phyloP scores from a whole-genome alignment of 2,888 invertebrate species.

The Matsumyia berberina region DNA sequence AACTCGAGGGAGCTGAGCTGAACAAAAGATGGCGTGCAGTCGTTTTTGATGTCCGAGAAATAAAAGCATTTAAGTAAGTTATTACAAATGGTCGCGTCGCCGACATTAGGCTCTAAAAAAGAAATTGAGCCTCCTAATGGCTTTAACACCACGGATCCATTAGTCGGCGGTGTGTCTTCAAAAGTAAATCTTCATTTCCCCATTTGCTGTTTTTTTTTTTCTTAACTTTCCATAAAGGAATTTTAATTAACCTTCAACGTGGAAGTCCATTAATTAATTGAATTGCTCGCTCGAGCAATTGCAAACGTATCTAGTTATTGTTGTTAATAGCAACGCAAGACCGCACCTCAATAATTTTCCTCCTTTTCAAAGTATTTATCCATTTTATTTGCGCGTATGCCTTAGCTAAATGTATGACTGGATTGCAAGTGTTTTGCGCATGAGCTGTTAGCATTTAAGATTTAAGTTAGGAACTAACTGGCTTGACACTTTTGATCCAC shows the following conservation, averaged over 20 bases:
- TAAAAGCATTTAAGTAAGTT: too few species aligned
- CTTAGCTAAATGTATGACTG: background rate
- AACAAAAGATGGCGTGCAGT: too few species aligned
- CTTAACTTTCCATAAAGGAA: slow-evolving; percentile 62
- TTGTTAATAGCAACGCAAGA: slow-evolving; percentile 63
- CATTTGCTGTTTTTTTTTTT: slow-evolving; percentile 22
- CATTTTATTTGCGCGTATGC: slow-evolving; percentile 2
- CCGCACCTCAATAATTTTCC: slow-evolving; percentile 55
- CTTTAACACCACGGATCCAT: too few species aligned
- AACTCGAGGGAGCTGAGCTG: too few species aligned
- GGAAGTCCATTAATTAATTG: slow-evolving; percentile 63
- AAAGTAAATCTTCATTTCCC: slow-evolving; percentile 33
- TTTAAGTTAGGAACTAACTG: too few species aligned
- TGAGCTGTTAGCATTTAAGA: too few species aligned
- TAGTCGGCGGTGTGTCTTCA: slow-evolving; percentile 4
- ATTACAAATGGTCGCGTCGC: too few species aligned
- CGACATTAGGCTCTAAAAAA: too few species aligned
- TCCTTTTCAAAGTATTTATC: slow-evolving; percentile 15
- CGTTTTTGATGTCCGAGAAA: too few species aligned
- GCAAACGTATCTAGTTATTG: slow-evolving; percentile 54
- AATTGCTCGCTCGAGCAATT: slow-evolving; percentile 35
- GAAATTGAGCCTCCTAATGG: slow-evolving; percentile 3
- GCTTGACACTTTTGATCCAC: too few species aligned
- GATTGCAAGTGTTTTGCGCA: too few species aligned
- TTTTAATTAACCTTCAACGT: slow-evolving; percentile 69